Percentiles rank a stretch among this genome's conserved stretches.
Evolutionary conservation across 2,888 invertebrate genomes (phyloP).

Genomic region (Lissonota sp.): DNA sequence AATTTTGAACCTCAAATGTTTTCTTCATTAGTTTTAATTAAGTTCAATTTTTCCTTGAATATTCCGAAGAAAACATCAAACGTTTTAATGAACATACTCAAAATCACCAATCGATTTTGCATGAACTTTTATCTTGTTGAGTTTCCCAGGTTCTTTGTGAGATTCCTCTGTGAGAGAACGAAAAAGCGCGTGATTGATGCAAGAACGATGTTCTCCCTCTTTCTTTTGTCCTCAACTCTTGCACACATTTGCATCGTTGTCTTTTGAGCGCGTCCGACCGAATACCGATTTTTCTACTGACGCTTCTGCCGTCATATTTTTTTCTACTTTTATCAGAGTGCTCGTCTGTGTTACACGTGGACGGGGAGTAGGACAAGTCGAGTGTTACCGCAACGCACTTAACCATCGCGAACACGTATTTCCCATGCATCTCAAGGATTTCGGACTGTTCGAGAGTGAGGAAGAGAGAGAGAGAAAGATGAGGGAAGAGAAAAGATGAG

Average conservation of each 20-base stretch:
- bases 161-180: no score
- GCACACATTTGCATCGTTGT: conserved; percentile 17
- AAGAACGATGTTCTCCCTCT: not conserved
- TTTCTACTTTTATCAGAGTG: conserved; percentile 8
- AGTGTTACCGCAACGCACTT: conserved; percentile 73
- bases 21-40: no score
- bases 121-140: no score
- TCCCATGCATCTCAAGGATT: conserved; percentile 81
- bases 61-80: no score
- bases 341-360: not conserved
- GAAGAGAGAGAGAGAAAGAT: conserved; percentile 37
- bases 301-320: conserved; percentile 5
- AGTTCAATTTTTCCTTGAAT: no score
- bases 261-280: conserved; percentile 43
- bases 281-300: conserved; percentile 51
- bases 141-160: no score
- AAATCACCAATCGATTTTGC: no score
- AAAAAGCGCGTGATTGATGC: no score
- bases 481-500: conserved; percentile 26
- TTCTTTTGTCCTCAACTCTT: conserved; percentile 17
- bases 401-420: conserved; percentile 79
- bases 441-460: conserved; percentile 73
- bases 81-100: no score
- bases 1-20: no score
- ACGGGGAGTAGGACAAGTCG: conserved; percentile 27